phyloP scores from a whole-genome alignment of 1,140 invertebrate species.

The Lordiphosa clarofinis region DNA sequence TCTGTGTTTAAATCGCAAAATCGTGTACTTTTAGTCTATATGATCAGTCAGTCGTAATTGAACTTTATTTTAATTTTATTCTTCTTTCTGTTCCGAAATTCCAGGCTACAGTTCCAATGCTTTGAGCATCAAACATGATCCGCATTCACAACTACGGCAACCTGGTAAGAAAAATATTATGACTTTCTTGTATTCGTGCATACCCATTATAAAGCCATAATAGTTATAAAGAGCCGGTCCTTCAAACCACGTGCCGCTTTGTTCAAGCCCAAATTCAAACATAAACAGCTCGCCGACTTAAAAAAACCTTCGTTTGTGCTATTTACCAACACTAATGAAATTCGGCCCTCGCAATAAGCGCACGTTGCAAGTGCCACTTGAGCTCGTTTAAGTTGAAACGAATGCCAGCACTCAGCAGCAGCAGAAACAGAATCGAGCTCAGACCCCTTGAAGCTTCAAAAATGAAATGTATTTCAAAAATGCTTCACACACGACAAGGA shows the following conservation, averaged over 20 bases:
- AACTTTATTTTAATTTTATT: too few relatives aligned
- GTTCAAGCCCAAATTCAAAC: slow-evolving; percentile 53
- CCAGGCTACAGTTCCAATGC: slow-evolving; percentile 89
- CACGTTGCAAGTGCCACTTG: slow-evolving; percentile 63
- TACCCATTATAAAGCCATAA: slow-evolving; percentile 22
- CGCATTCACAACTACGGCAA: slow-evolving; percentile 91
- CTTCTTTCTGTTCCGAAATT: slow-evolving; percentile 76
- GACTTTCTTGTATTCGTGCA: slow-evolving; percentile 13
- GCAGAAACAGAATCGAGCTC: slow-evolving; percentile 12
- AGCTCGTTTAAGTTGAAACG: slow-evolving; percentile 42
- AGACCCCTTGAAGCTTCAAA: slow-evolving; percentile 44
- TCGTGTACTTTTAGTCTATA: too few relatives aligned
- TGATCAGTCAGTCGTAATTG: too few relatives aligned
- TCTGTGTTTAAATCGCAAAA: too few relatives aligned
- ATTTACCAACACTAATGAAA: slow-evolving; percentile 70
- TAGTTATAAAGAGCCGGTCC: slow-evolving; percentile 29
- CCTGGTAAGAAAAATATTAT: slow-evolving; percentile 82
- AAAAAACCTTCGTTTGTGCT: slow-evolving; percentile 17
- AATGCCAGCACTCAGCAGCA: slow-evolving; percentile 34
- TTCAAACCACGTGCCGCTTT: slow-evolving; percentile 60
- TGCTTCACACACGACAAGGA: neutral
- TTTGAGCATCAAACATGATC: slow-evolving; percentile 87
- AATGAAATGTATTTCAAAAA: slow-evolving; percentile 32
- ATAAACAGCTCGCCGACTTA: slow-evolving; percentile 40
- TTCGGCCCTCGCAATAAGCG: slow-evolving; percentile 45